Conservation (phyloP, 2,113 vertebrate species). For the Poicephalus meyeri region DNA sequence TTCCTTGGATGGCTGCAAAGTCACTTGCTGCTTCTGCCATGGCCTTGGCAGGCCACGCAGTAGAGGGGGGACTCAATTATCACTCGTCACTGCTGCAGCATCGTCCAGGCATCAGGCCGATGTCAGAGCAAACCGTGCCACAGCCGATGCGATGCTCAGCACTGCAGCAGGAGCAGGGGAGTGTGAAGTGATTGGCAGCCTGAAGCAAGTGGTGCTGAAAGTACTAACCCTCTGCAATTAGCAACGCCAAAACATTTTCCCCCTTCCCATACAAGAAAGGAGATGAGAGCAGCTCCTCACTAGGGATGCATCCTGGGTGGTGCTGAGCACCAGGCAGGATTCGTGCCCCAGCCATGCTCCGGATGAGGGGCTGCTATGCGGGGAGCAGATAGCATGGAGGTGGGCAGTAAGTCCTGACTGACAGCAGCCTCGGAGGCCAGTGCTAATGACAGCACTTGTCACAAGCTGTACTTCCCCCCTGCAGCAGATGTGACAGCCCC, state of each 20-base stretch:
- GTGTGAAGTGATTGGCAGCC: neutral
- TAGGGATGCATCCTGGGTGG: neutral
- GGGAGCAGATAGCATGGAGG: neutral
- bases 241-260: accelerated
- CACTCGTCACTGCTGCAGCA: neutral
- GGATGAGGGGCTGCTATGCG: neutral
- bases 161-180: neutral
- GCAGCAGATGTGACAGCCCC: constrained; percentile 44
- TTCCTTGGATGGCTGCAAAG: neutral
- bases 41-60: neutral
- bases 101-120: neutral
- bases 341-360: neutral
- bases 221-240: neutral
- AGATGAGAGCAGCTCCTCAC: neutral
- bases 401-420: neutral
- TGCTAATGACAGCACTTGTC: constrained; percentile 12
- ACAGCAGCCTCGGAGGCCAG: neutral
- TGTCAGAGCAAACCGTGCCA: constrained; percentile 1
- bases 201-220: neutral
- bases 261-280: accelerated
- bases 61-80: neutral
- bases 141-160: neutral
- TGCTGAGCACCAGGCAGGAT: neutral
- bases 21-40: accelerated
- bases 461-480: neutral